Conservation (phyloP, 53 echinoderm and acorn worm species). For the Pentamera pediparva region DNA sequence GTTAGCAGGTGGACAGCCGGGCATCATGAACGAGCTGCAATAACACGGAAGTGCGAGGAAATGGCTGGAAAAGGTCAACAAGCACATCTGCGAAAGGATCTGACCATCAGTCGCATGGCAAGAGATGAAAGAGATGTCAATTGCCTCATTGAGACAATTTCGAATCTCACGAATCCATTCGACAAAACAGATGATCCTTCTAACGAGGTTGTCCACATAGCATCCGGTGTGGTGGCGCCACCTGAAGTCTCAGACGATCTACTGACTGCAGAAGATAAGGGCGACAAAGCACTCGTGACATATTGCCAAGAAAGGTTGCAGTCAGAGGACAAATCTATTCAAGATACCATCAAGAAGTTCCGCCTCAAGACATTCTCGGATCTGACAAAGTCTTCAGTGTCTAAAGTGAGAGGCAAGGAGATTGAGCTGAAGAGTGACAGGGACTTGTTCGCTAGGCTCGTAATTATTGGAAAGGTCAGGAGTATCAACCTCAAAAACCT, state of each 20-base stretch:
- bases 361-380: constrained; percentile 41
- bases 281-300: constrained; percentile 15
- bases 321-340: background rate
- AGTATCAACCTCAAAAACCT: constrained; percentile 21
- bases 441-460: constrained; percentile 35
- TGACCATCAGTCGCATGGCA: constrained; percentile 10
- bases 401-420: constrained; percentile 41
- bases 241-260: constrained; percentile 25
- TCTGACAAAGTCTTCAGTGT: background rate
- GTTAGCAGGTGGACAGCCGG: constrained; percentile 44
- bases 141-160: constrained; percentile 19
- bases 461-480: constrained; percentile 30
- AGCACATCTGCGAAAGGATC: constrained; percentile 4
- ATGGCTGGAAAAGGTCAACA: constrained; percentile 54
- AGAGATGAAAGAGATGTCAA: constrained; percentile 14
- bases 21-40: constrained; percentile 50
- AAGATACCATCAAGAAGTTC: constrained; percentile 38
- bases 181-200: background rate
- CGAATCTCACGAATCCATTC: constrained; percentile 45
- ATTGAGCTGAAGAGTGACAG: constrained; percentile 35
- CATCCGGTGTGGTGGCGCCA: constrained; percentile 52
- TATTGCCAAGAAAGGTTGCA: constrained; percentile 20
- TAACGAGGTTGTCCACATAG: constrained; percentile 33
- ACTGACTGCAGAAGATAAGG: constrained; percentile 32
- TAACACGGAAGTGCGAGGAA: constrained; percentile 40